phyloP scores from a whole-genome alignment of 1,140 invertebrate species.

The Hetaerina americana region DNA sequence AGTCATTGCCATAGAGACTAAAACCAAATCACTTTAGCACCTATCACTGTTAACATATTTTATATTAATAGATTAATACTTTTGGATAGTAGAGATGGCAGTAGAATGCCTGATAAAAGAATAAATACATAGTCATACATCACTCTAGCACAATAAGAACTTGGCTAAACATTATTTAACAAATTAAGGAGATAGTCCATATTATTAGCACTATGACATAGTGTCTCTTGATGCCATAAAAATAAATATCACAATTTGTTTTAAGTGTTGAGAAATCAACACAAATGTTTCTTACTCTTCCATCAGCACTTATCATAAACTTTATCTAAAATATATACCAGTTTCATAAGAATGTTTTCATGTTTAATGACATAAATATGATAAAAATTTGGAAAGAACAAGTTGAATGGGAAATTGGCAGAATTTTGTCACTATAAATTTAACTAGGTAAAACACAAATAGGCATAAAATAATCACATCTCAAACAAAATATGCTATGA shows the following conservation, averaged over 20 bases:
- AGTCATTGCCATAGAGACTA: not conserved
- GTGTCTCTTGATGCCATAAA: not conserved
- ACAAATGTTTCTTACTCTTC: not conserved
- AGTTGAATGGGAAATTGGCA: not conserved
- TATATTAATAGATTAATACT: not conserved
- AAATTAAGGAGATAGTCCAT: not conserved
- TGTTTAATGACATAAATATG: not conserved
- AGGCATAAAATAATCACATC: not conserved
- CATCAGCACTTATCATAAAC: not conserved
- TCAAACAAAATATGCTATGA: not conserved
- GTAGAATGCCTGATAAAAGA: not conserved
- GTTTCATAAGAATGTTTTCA: not conserved
- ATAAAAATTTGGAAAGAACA: not conserved
- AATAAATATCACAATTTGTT: not conserved
- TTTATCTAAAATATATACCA: not conserved
- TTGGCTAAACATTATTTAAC: not conserved
- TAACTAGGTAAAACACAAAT: not conserved
- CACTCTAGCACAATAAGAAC: not conserved
- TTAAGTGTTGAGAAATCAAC: not conserved
- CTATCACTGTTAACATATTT: not conserved
- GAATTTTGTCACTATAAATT: not conserved
- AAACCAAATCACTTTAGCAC: not conserved
- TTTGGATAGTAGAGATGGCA: not conserved
- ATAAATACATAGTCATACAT: not conserved
- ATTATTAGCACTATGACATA: not conserved